phyloP scores from a whole-genome alignment of 2,113 vertebrate species.

The Smithornis capensis region DNA sequence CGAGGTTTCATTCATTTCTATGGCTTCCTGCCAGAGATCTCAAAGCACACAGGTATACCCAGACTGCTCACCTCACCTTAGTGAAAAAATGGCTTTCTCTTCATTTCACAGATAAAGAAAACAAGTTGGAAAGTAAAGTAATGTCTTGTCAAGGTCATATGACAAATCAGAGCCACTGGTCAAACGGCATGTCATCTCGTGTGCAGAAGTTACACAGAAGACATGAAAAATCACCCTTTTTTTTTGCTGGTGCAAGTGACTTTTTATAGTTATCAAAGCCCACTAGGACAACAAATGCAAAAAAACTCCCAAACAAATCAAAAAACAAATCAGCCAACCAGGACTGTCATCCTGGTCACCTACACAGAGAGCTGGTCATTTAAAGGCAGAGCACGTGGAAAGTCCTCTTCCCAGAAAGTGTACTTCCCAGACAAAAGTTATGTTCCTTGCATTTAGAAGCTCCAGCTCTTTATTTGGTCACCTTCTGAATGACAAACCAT shows the following conservation, averaged over 20 bases:
- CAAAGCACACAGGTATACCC: neutral
- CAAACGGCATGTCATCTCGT: accelerated
- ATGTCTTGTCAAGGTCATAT: neutral
- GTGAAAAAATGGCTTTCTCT: neutral
- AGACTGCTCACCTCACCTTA: neutral
- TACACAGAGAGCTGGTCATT: neutral
- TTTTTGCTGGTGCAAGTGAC: neutral
- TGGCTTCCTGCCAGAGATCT: neutral
- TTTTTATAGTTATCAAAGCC: neutral
- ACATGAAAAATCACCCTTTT: neutral
- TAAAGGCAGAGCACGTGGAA: neutral
- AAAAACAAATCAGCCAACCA: neutral
- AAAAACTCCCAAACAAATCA: neutral
- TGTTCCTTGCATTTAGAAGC: neutral
- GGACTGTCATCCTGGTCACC: neutral
- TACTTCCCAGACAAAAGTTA: neutral
- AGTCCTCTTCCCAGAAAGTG: too few species aligned
- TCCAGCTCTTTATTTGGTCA: neutral
- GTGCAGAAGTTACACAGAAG: neutral
- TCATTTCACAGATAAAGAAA: neutral
- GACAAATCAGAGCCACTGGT: neutral
- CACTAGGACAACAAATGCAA: neutral
- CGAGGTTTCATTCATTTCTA: neutral
- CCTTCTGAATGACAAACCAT: neutral
- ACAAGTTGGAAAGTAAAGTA: neutral